Evolutionary conservation across 1,140 invertebrate species (phyloP), one percentile per base, ranked within the genome.

Genomic region (Acromyrmex echinatior): DNA sequence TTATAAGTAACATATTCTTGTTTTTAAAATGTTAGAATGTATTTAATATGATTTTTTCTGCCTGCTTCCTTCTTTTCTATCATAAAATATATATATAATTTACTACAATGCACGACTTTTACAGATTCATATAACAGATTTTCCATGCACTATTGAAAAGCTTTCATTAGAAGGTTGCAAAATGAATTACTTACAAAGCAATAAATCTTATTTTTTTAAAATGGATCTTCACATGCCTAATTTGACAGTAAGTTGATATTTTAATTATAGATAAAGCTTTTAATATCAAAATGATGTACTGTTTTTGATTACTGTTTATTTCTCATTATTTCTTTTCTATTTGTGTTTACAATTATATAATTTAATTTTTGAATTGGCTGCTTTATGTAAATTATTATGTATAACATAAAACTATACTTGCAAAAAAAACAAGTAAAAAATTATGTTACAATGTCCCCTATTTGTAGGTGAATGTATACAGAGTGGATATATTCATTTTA

Each of bases 121-220:
- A 77, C 60, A 96, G 96, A 94, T 96, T 87, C 92, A 93, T 77
- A 95, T 96, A 81, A 94, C 93, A 63, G 94, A 96, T 65, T 97
- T 97, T 87, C 97, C 97, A 2, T 86, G 91, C 21, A 96, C 94
- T 0, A 88, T 97, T 39, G 96, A 95, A 86, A 95, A 94, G 58
- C 91, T 97, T 9, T 96, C 96, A 1, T 93, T 97, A 2, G 95
- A 96, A 76, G 96, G 96, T 58, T 96, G 96, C 62, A 94, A 96
- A 88, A 93, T 96, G 89, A 93, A 92, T 93, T 94, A 96, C 92
- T 85, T 95, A 74, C 92, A 95, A 5, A 91, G 93, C 5, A 95
- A 96, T 65, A 96, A 96, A 89, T 96, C 96, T 35, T 96, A 96
- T 92, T 93, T 97, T 90, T 96, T 95, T 86, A 96, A 95, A 70